Conservation (phyloP, 2,113 vertebrate species). For the Burhinus bistriatus region DNA sequence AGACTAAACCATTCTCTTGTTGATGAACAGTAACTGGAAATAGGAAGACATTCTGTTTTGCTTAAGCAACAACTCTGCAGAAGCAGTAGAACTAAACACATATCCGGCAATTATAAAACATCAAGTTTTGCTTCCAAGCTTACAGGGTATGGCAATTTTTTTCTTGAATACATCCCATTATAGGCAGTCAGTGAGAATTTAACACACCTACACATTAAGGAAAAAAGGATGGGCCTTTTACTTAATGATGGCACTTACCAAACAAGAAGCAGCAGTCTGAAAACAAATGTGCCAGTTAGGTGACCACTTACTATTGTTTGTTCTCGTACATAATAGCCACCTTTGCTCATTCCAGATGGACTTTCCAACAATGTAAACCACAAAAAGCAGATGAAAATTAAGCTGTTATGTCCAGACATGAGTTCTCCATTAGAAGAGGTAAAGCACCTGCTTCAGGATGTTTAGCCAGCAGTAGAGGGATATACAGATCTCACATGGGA, state of each 20-base stretch:
- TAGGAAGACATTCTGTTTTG: conserved; percentile 53
- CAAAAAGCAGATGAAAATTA: background rate
- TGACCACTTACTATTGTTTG: background rate
- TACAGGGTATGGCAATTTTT: background rate
- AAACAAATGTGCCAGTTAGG: background rate
- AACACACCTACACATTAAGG: background rate
- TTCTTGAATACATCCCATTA: background rate
- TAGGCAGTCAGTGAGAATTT: background rate
- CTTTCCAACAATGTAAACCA: background rate
- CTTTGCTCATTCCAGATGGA: background rate
- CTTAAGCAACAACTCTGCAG: conserved; percentile 20
- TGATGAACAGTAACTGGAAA: conserved; percentile 57
- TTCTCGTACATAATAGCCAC: background rate
- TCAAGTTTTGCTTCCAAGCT: background rate
- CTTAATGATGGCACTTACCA: background rate
- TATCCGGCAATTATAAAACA: background rate
- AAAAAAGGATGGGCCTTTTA: background rate
- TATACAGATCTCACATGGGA: background rate
- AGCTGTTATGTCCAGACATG: background rate
- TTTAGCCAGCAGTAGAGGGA: background rate
- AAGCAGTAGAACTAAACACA: background rate
- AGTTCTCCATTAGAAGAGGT: conserved; percentile 1
- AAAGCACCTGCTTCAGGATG: conserved; percentile 12
- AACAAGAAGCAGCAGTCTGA: background rate
- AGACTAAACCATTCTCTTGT: conserved; percentile 63